Evolutionary conservation across 92 coral and sea anemone genomes (phyloP).

Genomic region (Palythoa grandis): DNA sequence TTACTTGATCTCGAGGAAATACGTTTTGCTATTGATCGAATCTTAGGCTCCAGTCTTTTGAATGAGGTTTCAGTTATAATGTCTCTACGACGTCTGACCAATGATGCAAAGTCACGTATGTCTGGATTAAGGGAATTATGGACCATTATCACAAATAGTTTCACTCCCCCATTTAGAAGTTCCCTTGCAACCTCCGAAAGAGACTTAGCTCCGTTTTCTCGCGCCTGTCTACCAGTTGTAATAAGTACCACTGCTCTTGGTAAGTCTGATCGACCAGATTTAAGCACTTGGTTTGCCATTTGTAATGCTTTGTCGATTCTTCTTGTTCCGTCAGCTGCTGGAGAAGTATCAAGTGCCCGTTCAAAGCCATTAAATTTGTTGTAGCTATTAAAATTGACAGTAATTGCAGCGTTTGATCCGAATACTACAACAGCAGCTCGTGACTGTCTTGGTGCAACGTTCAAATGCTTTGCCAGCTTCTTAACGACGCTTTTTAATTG

Average conservation of each 20-base stretch:
- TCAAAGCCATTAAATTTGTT: constrained; percentile 52
- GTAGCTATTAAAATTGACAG: constrained; percentile 58
- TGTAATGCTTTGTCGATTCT: constrained; percentile 62
- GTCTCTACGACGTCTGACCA: constrained; percentile 31
- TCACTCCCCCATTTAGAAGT: background rate
- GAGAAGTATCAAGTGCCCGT: constrained; percentile 48
- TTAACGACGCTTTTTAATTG: constrained; percentile 55
- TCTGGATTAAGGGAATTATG: constrained; percentile 18
- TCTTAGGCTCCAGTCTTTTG: constrained; percentile 19
- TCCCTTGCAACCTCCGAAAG: constrained; percentile 8
- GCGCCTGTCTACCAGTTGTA: constrained; percentile 34
- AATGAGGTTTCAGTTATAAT: constrained; percentile 15
- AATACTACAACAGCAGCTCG: constrained; percentile 61
- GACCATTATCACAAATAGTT: constrained; percentile 29
- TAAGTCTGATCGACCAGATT: background rate
- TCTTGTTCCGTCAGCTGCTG: constrained; percentile 51
- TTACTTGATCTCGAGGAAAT: constrained; percentile 29
- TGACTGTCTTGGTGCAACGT: constrained; percentile 65
- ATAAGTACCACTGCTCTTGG: constrained; percentile 24
- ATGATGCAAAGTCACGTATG: constrained; percentile 23
- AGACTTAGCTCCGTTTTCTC: constrained; percentile 32
- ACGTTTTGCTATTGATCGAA: constrained; percentile 34
- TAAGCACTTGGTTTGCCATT: constrained; percentile 25
- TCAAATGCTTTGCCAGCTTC: constrained; percentile 60
- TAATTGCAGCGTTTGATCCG: constrained; percentile 48